These are phyloP conservation scores for Eremobia ochroleuca DNA, from an alignment of 2,888 invertebrate genomes.

Conservation along the genomic window DNA sequence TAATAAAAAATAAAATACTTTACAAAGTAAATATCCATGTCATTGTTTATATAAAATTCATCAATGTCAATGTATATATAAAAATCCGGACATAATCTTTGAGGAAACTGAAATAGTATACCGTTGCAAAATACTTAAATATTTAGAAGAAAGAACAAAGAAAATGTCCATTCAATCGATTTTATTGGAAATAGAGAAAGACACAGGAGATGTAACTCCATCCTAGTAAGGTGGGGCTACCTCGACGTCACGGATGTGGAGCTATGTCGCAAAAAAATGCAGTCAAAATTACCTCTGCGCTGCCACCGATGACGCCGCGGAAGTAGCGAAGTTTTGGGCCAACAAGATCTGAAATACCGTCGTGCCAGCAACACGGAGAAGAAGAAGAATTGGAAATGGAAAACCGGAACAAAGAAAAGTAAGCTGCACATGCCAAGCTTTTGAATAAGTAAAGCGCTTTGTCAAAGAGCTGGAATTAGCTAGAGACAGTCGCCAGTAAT, in stretches of 20 bases:
- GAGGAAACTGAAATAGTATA: too few species aligned
- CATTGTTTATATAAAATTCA: too few species aligned
- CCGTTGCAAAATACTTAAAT: too few species aligned
- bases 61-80: too few species aligned
- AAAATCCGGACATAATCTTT: too few species aligned
- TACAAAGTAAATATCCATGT: too few species aligned
- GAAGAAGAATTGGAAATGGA: not conserved
- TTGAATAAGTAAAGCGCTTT: conserved; percentile 25
- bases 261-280: not conserved
- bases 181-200: conserved; percentile 10
- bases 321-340: not conserved
- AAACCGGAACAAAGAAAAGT: conserved; percentile 7
- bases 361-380: not conserved
- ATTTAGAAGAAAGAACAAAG: too few species aligned
- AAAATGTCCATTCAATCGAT: conserved; percentile 6
- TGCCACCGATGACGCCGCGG: not conserved
- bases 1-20: too few species aligned
- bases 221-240: not conserved
- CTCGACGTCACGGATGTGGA: not conserved
- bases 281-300: not conserved
- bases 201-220: too few species aligned
- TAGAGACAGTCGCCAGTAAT: not conserved
- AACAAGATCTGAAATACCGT: not conserved
- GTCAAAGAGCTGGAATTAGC: conserved; percentile 13
- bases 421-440: conserved; percentile 18